Percentiles rank a stretch among this genome's conserved stretches.
Conservation (phyloP, 2,888 invertebrate genomes). For the Xestia rhomboidea region DNA sequence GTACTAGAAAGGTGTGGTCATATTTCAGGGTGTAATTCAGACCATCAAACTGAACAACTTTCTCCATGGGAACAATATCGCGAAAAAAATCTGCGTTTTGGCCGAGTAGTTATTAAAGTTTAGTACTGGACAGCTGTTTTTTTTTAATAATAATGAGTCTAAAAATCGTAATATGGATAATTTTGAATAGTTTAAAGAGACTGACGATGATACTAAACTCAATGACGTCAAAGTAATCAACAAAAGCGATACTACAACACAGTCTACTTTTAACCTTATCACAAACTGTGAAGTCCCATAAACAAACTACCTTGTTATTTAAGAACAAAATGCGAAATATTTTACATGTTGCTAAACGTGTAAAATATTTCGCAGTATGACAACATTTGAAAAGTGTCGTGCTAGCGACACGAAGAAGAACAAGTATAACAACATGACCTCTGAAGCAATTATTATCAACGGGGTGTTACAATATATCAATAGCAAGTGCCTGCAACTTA, state of each 20-base stretch:
- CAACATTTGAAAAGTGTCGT: background rate
- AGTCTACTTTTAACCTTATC: background rate
- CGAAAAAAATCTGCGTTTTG: background rate
- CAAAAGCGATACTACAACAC: background rate
- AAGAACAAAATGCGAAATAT: background rate
- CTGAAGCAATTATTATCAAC: background rate
- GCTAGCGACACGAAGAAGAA: background rate
- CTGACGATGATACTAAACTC: background rate
- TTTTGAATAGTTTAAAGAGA: background rate
- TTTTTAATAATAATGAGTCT: background rate
- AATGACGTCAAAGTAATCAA: background rate
- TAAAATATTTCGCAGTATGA: background rate
- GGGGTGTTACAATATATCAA: too few species aligned
- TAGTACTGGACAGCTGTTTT: background rate
- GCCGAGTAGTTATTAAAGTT: too few species aligned
- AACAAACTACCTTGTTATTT: background rate
- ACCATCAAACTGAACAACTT: background rate
- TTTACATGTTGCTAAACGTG: too few species aligned
- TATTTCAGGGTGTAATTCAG: background rate
- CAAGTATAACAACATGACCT: background rate
- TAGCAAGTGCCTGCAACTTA: conserved; percentile 2
- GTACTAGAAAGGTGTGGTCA: background rate
- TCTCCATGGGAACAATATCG: background rate
- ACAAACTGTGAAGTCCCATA: background rate
- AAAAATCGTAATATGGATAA: background rate